Percentiles rank a stretch among this genome's conserved stretches.
These are phyloP conservation scores for Parotocinclus haroldoi DNA, from an alignment of 2,797 vertebrate genomes.

Conservation along the genomic window DNA sequence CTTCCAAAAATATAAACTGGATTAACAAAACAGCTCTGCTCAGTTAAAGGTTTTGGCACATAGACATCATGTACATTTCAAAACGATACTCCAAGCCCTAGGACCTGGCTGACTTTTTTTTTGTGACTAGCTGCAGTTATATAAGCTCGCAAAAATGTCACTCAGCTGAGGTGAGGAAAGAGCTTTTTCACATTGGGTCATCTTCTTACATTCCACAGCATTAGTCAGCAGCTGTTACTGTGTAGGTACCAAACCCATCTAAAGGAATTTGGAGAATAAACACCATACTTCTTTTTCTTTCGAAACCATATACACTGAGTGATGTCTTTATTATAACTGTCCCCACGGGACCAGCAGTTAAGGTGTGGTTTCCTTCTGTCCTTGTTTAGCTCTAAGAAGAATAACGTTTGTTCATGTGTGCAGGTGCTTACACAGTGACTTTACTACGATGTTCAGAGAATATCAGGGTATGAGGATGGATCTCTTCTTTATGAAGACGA, in stretches of 20 bases:
- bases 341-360: conserved; percentile 1
- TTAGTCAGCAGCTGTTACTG: neutral
- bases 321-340: conserved; percentile 16
- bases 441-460: neutral
- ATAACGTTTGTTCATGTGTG: conserved; percentile 3
- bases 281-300: neutral
- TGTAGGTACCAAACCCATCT: neutral
- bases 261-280: neutral
- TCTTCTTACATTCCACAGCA: too few relatives aligned
- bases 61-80: conserved; percentile 2
- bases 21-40: neutral
- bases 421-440: conserved; percentile 10
- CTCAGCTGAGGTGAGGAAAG: neutral
- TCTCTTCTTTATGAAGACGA: neutral
- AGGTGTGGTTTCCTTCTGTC: conserved; percentile 20
- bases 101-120: neutral
- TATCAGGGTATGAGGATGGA: neutral
- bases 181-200: too few relatives aligned
- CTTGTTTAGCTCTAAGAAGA: conserved; percentile 1
- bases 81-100: neutral
- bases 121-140: neutral
- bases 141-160: neutral
- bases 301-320: neutral
- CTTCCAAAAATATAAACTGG: neutral
- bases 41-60: neutral